These are phyloP conservation scores for Zingel zingel DNA, from an alignment of 2,113 vertebrate species.

Conservation along the genomic window DNA sequence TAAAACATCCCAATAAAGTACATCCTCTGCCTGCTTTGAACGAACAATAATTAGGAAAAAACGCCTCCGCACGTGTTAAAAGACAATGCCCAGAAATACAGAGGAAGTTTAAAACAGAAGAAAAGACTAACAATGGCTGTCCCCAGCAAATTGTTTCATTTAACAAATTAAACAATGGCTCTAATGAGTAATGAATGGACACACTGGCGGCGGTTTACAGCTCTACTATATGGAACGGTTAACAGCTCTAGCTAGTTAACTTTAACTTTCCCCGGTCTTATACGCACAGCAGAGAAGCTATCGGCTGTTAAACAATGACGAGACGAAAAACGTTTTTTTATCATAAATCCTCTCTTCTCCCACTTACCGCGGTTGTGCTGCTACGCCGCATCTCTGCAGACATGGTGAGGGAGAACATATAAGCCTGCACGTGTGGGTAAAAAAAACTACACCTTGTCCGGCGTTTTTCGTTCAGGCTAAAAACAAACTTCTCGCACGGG, in stretches of 20 bases:
- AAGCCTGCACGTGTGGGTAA: not conserved
- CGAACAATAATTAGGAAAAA: not conserved
- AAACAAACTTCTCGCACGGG: slow-evolving; percentile 23
- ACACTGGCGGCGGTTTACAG: not conserved
- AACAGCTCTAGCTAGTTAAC: not conserved
- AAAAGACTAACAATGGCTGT: not conserved
- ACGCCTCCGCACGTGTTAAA: slow-evolving; percentile 24
- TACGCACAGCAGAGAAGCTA: not conserved
- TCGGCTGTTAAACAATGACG: slow-evolving; percentile 52
- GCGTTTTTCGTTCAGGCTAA: not conserved
- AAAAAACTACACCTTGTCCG: not conserved
- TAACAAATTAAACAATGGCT: not conserved
- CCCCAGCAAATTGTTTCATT: not conserved
- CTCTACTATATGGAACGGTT: not conserved
- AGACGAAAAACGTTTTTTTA: not conserved
- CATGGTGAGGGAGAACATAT: slow-evolving; percentile 33
- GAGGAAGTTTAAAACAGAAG: slow-evolving; percentile 50
- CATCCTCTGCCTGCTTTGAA: not conserved
- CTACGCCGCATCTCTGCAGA: slow-evolving; percentile 66
- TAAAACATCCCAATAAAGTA: not conserved
- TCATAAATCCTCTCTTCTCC: not conserved
- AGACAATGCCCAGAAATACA: slow-evolving; percentile 26
- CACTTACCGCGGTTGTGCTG: slow-evolving; percentile 64
- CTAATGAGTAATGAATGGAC: slow-evolving; percentile 23
- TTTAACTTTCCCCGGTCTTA: not conserved